phyloP scores from a whole-genome alignment of 2,888 invertebrate genomes.

The Thereva unica region DNA sequence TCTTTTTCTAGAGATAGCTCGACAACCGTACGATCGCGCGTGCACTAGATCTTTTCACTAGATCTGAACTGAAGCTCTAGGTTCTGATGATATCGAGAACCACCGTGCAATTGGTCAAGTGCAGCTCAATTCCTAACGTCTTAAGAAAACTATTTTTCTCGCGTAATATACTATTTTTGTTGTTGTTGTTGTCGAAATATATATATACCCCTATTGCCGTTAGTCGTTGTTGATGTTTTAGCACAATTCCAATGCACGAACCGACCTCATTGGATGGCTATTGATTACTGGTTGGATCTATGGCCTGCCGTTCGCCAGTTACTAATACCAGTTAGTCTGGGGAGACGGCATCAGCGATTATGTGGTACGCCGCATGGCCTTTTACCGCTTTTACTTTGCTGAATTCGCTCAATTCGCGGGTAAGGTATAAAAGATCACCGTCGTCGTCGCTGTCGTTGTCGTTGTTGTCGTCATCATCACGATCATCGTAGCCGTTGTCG shows the following conservation, averaged over 20 bases:
- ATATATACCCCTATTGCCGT: conserved; percentile 24
- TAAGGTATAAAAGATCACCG: conserved; percentile 13
- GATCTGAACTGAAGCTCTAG: conserved; percentile 1
- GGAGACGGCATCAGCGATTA: background rate
- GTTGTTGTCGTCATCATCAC: too few species aligned
- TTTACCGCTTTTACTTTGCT: conserved; percentile 31
- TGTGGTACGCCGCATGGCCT: conserved; percentile 10
- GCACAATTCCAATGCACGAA: conserved; percentile 17
- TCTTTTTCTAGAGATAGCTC: too few species aligned
- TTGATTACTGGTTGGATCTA: conserved; percentile 24
- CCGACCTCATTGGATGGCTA: conserved; percentile 31
- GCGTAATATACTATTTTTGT: conserved; percentile 5
- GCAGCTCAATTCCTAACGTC: conserved; percentile 29
- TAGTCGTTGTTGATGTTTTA: conserved; percentile 25
- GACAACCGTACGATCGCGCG: too few species aligned
- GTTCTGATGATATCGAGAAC: conserved; percentile 26
- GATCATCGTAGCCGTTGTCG: too few species aligned
- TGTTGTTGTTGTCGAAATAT: conserved; percentile 20
- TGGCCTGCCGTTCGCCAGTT: conserved; percentile 25
- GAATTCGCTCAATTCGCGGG: conserved; percentile 28
- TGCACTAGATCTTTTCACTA: too few species aligned
- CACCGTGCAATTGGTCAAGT: conserved; percentile 23
- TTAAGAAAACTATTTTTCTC: conserved; percentile 31
- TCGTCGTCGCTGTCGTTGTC: background rate
- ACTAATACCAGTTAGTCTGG: conserved; percentile 9